Evolutionary conservation across 2,113 vertebrate species (phyloP), one percentile per base, ranked within the genome.

Genomic region (Vidua macroura): DNA sequence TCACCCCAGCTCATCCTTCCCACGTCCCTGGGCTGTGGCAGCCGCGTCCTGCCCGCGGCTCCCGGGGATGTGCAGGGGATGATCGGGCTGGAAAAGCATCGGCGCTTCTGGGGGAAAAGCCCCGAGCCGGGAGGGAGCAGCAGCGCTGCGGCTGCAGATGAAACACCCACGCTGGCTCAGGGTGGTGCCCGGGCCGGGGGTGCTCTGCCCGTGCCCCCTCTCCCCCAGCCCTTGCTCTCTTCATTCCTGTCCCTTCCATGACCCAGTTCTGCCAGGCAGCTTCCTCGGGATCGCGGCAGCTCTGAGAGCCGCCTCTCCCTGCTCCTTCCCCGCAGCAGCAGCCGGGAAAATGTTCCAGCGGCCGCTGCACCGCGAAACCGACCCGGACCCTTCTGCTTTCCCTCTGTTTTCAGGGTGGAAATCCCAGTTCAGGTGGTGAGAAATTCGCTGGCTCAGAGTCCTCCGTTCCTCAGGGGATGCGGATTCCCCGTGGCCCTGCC

Each of bases 11-110:
- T 10, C 70, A 1, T 4, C 10, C 3, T 55, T 27, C 3, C 25
- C 37, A 4, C 0, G 0, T 1, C 4, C 58, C 41, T 7, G 11
- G 3, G 35, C 68, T 20, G 46, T 5, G 37, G 41, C 0, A 0
- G 62, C 39, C 1, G 1, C 13, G 3, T 10, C 56, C 64, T 3
- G 18, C 62, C 78, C 7, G 0, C 1, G 3, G 55, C 66, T 74
- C 84, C 69, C 0, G 0, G 77, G 23, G 20, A 8, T 4, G 33
- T 3, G 23, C 41, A 2, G 19, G 59, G 21, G 33, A 9, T 19
- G 6, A 4, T 8, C 0, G 12, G 52, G 58, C 24, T 31, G 81
- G 33, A 15, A 77, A 70, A 28, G 1, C 58, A 7, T 5, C 4
- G 2, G 11, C 13, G 7, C 21, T 5, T 30, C 33, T 11, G 30